Evolutionary conservation across 2,797 vertebrate species (phyloP).

Genomic region (Australoheros facetus): DNA sequence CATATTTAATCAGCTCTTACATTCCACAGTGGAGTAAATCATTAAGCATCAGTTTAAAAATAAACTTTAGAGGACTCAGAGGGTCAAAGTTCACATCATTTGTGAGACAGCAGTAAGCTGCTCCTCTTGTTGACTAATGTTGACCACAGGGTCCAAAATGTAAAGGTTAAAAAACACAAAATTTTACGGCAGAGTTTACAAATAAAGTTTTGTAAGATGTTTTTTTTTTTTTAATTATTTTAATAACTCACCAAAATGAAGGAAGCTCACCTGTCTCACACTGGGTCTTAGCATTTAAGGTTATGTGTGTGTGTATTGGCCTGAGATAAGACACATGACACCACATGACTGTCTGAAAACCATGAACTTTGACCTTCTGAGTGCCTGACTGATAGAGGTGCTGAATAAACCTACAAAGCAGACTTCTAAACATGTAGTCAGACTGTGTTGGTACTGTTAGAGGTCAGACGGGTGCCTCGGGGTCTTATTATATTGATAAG

Average conservation of each 20-base stretch:
- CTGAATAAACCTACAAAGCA: not conserved
- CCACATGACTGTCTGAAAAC: not conserved
- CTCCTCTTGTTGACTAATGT: not conserved
- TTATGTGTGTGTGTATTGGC: not conserved
- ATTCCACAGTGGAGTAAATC: not conserved
- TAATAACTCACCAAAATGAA: not conserved
- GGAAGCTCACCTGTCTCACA: not conserved
- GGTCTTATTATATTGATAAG: not conserved
- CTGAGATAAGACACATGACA: not conserved
- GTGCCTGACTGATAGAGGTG: not conserved
- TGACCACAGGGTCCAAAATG: not conserved
- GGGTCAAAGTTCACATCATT: not conserved
- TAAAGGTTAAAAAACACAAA: not conserved
- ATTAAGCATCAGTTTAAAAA: not conserved
- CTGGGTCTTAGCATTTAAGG: not conserved
- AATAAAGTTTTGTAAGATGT: not conserved
- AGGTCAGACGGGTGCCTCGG: not conserved
- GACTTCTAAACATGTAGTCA: not conserved
- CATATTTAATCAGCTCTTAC: too few relatives aligned
- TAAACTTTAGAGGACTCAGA: not conserved
- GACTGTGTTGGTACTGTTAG: not conserved
- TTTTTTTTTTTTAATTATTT: too few relatives aligned
- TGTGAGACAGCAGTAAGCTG: not conserved
- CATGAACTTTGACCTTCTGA: conserved; percentile 3
- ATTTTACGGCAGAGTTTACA: not conserved